These are phyloP conservation scores for Pyrrhia umbra DNA, from an alignment of 2,888 invertebrate species.

Conservation along the genomic window DNA sequence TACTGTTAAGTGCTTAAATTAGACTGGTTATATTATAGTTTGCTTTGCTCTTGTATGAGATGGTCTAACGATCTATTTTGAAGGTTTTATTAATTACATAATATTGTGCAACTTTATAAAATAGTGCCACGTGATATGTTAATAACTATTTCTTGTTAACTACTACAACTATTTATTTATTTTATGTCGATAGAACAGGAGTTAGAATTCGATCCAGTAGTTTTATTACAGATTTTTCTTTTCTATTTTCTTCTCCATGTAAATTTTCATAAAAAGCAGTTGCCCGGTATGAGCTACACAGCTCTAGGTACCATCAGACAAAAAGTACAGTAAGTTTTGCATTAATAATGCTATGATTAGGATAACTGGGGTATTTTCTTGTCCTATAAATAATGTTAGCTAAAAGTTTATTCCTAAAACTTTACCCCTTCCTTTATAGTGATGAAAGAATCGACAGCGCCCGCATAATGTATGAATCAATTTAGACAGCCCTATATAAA, in stretches of 20 bases:
- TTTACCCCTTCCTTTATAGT: no score
- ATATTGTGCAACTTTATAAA: constrained; percentile 17
- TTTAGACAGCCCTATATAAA: constrained; percentile 1
- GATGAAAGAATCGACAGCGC: not conserved
- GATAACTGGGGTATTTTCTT: no score
- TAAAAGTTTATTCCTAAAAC: no score
- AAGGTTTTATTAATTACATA: not conserved
- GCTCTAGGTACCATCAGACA: no score
- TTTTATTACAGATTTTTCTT: not conserved
- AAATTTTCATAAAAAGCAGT: no score
- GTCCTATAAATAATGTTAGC: no score
- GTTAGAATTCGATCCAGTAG: not conserved
- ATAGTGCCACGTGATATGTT: not conserved
- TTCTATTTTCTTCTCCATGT: no score
- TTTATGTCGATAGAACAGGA: constrained; percentile 17
- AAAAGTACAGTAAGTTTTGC: no score
- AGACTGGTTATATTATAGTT: not conserved
- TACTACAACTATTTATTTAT: not conserved
- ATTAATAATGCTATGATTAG: no score
- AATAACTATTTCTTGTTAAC: not conserved
- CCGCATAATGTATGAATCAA: constrained; percentile 5
- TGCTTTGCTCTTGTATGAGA: not conserved
- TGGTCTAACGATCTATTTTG: no score
- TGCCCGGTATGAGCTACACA: no score
- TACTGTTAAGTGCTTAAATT: not conserved